These are phyloP conservation scores for Labia minor DNA, from an alignment of 2,888 invertebrate genomes.

Conservation along the genomic window DNA sequence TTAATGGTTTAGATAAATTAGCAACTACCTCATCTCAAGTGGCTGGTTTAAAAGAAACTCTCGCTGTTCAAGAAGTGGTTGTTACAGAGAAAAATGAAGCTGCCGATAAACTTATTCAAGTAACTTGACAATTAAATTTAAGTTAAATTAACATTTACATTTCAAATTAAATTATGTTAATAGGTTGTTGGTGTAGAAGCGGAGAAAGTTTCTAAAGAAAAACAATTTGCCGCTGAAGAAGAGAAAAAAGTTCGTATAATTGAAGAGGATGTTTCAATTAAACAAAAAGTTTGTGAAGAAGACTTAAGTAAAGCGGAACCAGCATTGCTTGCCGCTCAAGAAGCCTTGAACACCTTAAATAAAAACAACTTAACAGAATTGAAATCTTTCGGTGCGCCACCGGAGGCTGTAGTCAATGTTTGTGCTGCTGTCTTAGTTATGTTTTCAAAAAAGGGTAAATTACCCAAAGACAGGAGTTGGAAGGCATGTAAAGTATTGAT, in stretches of 20 bases:
- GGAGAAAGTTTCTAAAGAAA: constrained; percentile 23
- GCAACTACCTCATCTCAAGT: constrained; percentile 76
- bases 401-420: constrained; percentile 77
- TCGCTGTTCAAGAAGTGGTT: constrained; percentile 69
- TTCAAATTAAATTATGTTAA: too few relatives aligned
- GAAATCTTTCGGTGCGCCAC: constrained; percentile 87
- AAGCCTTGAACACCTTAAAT: constrained; percentile 82
- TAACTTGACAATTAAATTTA: constrained; percentile 78
- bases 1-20: constrained; percentile 79
- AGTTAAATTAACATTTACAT: constrained; percentile 48
- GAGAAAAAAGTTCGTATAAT: constrained; percentile 83
- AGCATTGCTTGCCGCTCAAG: constrained; percentile 76
- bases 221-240: constrained; percentile 55
- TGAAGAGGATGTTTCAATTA: constrained; percentile 75
- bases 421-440: constrained; percentile 78
- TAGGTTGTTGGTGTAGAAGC: not conserved
- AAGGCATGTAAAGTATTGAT: constrained; percentile 82
- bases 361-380: constrained; percentile 89
- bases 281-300: constrained; percentile 74
- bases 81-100: constrained; percentile 79
- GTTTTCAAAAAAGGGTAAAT: constrained; percentile 69
- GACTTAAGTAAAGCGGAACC: constrained; percentile 88
- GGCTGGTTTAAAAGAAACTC: constrained; percentile 65
- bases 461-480: constrained; percentile 87
- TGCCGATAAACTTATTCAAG: constrained; percentile 75